Base-by-base conservation (phyloP, 2,113 vertebrate genomes). In the Ameiurus melas region DNA sequence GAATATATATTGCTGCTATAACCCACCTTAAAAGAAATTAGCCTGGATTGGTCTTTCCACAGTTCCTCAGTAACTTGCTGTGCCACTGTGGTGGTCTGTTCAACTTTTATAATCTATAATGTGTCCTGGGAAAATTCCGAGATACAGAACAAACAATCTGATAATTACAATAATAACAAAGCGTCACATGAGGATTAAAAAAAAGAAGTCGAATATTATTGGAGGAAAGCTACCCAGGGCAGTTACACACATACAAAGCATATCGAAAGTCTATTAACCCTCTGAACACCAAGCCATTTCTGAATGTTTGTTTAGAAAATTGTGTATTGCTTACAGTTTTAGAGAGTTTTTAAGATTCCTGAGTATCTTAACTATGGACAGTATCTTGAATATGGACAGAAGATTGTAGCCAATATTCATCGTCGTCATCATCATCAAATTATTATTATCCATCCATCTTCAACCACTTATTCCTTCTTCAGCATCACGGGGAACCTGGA, bases 131-230 rank as follows among this genome's bases (percentile, higher is more conserved):
- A 47, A 47, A 5, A 47, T 51, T 80, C 85, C 78, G 60, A 16
- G 19, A 64, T 64, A 75, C 10, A 36, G 47, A 39, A 25, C 62
- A 17, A 60, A 19, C 33, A 66, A 66, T 53, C 17, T 25, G 43
- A 47, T 77, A 20, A 70, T 16, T 70, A 33, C 30, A 33, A 5
- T 70, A 70, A 70, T 33, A 77, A 77, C 39, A 77, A 47, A 77
- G 9, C 25, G 39, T 77, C 73, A 14, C 73, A 0, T 77, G 73
- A 47, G 73, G 51, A 36, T 51, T 12, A 22, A 68, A 53, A 13
- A 20, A 86, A 86, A 64, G 33, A 86, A 33, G n/a, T 75, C 22
- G 36, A 6, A 85, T 19, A 57, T 73, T 51, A 60, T 25, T 75
- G 22, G 22, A n/a, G 60, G 53, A 73, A 5, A 64, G 22, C 25